Percentiles rank a stretch among this genome's conserved stretches.
Conservation (phyloP, 1,140 invertebrate species). For the Melitaea cinxia region DNA sequence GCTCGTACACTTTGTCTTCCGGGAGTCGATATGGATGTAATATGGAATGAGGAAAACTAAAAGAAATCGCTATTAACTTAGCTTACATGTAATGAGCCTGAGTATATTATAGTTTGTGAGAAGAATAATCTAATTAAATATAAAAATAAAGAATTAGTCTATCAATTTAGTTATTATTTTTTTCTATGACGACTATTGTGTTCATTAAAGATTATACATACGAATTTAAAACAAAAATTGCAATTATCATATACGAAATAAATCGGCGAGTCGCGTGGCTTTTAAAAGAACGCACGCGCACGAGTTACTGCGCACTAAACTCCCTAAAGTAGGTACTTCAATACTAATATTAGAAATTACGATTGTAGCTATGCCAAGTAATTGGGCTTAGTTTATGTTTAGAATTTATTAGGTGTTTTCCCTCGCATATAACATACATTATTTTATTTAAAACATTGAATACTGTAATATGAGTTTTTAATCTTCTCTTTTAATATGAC, state of each 20-base stretch:
- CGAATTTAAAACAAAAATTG: slow-evolving; percentile 13
- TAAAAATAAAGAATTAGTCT: no score
- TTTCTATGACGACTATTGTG: neutral
- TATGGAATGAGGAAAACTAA: slow-evolving; percentile 32
- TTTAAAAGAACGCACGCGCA: slow-evolving; percentile 10
- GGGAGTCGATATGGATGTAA: slow-evolving; percentile 41
- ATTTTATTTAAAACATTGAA: no score
- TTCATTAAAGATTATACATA: slow-evolving; percentile 6
- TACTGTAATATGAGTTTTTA: no score
- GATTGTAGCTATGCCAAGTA: slow-evolving; percentile 28
- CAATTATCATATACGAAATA: slow-evolving; percentile 20
- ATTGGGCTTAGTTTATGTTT: neutral
- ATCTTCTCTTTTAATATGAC: no score
- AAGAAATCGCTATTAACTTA: slow-evolving; percentile 18
- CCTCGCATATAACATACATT: no score
- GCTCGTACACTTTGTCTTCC: slow-evolving; percentile 42
- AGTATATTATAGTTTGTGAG: no score
- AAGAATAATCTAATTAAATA: neutral
- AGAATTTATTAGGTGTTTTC: neutral
- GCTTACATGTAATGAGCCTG: slow-evolving; percentile 17
- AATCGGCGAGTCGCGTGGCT: slow-evolving; percentile 15
- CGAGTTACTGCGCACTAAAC: slow-evolving; percentile 42
- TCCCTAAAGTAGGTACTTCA: slow-evolving; percentile 15
- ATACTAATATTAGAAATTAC: slow-evolving; percentile 39
- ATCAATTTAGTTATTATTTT: neutral